Percentiles rank a stretch among this genome's conserved stretches.
These are phyloP conservation scores for Gavia stellata DNA, from an alignment of 2,113 vertebrate genomes.

Conservation along the genomic window DNA sequence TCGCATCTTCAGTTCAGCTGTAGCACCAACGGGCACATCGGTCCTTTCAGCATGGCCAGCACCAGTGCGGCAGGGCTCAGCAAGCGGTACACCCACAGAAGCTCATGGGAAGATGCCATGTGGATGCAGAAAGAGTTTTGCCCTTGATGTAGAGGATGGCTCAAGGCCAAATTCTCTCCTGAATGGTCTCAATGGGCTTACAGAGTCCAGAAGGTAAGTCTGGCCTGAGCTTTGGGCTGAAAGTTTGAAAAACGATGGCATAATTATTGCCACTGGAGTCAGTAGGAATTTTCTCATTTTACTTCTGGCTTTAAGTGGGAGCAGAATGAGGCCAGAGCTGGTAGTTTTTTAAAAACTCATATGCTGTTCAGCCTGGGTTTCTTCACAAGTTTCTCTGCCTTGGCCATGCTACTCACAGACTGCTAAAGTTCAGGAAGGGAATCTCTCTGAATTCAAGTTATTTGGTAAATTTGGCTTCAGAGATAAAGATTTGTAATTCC, in stretches of 20 bases:
- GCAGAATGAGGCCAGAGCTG: neutral
- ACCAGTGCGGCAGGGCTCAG: neutral
- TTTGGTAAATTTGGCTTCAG: neutral
- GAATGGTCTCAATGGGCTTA: neutral
- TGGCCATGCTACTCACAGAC: neutral
- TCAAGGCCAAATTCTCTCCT: neutral
- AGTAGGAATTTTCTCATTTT: neutral
- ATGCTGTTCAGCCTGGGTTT: neutral
- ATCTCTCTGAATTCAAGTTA: neutral
- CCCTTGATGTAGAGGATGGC: neutral
- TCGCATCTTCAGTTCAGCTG: neutral
- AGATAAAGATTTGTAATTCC: neutral
- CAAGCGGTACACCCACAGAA: neutral
- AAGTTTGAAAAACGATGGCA: neutral
- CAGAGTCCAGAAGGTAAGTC: neutral
- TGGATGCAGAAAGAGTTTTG: neutral
- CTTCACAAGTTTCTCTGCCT: neutral
- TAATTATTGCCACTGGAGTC: neutral
- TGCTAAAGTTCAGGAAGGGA: neutral
- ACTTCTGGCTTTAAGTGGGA: neutral
- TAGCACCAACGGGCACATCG: neutral
- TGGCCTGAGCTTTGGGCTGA: neutral
- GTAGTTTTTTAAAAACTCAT: neutral
- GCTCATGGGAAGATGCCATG: neutral
- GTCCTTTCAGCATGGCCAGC: neutral